These are phyloP conservation scores for Pachypanchax playfairii DNA, from an alignment of 2,113 vertebrate species.

Conservation along the genomic window DNA sequence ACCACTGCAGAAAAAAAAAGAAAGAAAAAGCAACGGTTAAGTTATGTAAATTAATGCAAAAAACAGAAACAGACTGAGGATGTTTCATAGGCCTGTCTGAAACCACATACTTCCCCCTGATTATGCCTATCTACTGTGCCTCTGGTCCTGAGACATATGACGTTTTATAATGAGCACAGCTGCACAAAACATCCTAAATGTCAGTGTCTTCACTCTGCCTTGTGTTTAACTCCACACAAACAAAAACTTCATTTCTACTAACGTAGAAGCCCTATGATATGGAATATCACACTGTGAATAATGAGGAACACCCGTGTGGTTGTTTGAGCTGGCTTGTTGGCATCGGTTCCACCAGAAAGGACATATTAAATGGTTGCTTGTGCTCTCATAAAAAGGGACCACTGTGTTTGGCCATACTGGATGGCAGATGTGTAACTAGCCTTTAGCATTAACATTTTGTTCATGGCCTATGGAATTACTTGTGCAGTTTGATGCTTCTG, in stretches of 20 bases:
- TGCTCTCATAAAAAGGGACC: conserved; percentile 63
- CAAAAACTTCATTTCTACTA: conserved; percentile 37
- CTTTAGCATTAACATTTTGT: conserved; percentile 69
- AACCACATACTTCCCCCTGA: conserved; percentile 57
- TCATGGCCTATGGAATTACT: conserved; percentile 47
- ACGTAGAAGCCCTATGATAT: conserved; percentile 59
- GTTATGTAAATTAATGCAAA: conserved; percentile 74
- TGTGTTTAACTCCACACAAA: conserved; percentile 37
- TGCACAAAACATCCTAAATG: conserved; percentile 56
- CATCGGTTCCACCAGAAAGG: conserved; percentile 36
- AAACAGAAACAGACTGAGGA: conserved; percentile 49
- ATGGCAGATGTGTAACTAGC: conserved; percentile 71
- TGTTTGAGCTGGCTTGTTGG: conserved; percentile 39
- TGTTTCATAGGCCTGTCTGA: conserved; percentile 44
- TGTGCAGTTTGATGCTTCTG: conserved; percentile 50
- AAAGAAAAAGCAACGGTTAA: conserved; percentile 56
- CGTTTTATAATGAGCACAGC: conserved; percentile 27
- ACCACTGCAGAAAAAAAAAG: conserved; percentile 8
- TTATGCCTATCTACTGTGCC: conserved; percentile 57
- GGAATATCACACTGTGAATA: conserved; percentile 63
- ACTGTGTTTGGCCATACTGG: conserved; percentile 60
- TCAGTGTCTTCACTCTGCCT: conserved; percentile 47
- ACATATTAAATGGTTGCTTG: conserved; percentile 69
- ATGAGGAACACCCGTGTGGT: conserved; percentile 66
- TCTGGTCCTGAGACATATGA: conserved; percentile 46